Conservation (phyloP, 2,113 vertebrate species). For the Erythrolamprus reginae region DNA sequence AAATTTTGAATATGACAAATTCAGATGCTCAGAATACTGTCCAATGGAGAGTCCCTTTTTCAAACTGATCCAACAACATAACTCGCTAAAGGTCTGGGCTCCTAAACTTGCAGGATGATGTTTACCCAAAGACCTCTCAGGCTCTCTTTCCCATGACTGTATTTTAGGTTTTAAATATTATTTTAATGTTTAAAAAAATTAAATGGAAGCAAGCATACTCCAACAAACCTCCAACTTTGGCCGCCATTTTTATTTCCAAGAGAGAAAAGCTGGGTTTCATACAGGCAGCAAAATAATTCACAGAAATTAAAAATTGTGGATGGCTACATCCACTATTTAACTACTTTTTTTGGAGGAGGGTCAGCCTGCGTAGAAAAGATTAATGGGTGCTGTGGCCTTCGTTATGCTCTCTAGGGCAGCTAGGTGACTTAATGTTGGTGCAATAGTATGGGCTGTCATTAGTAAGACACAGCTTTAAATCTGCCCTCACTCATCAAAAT, state of each 20-base stretch:
- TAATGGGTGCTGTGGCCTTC: not conserved
- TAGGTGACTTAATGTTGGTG: not conserved
- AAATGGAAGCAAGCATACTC: not conserved
- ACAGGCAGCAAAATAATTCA: not conserved
- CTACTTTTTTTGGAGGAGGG: not conserved
- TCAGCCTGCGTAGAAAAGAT: not conserved
- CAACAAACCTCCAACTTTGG: not conserved
- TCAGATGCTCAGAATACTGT: not conserved
- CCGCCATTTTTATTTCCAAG: not conserved
- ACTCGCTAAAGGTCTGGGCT: slow-evolving; percentile 3
- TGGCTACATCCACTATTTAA: not conserved
- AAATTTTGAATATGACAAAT: slow-evolving; percentile 1
- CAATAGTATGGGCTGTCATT: not conserved
- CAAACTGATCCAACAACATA: not conserved
- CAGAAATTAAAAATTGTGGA: not conserved
- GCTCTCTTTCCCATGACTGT: not conserved
- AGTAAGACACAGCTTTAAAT: not conserved
- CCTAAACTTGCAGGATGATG: not conserved
- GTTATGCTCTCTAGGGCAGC: not conserved
- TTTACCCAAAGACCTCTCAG: not conserved
- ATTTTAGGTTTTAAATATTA: not conserved
- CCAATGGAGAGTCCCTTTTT: slow-evolving; percentile 10
- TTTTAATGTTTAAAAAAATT: not conserved
- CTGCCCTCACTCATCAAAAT: not conserved
- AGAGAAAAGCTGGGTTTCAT: not conserved